Conservation (phyloP, 2,113 vertebrate genomes). For the Forbesichthys papilliferus region DNA sequence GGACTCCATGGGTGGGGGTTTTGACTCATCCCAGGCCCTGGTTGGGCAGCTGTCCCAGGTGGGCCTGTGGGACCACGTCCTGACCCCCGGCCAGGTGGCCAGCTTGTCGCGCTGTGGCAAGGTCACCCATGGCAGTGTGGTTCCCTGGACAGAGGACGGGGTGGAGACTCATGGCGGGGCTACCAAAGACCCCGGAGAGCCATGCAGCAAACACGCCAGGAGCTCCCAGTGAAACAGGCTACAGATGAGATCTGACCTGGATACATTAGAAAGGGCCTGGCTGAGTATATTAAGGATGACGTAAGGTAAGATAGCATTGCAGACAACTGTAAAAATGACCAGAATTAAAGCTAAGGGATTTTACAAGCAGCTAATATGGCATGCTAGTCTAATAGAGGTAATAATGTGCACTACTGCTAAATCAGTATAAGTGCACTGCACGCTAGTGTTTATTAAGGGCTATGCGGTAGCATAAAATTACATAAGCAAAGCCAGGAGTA, state of each 20-base stretch:
- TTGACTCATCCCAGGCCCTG: constrained; percentile 91
- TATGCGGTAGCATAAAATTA: background rate
- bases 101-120: constrained; percentile 87
- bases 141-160: constrained; percentile 85
- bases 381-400: constrained; percentile 3
- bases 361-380: constrained; percentile 15
- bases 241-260: background rate
- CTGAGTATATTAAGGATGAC: background rate
- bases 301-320: background rate
- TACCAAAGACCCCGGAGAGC: constrained; percentile 81
- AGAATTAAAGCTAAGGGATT: constrained; percentile 1
- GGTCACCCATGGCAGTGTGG: constrained; percentile 82
- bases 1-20: constrained; percentile 88
- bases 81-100: constrained; percentile 83
- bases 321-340: background rate
- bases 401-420: background rate
- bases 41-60: constrained; percentile 94
- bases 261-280: background rate
- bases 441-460: constrained; percentile 34
- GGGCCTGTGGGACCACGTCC: constrained; percentile 88
- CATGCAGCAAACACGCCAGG: constrained; percentile 83
- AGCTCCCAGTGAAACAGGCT: constrained; percentile 59
- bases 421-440: constrained; percentile 9
- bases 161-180: constrained; percentile 89
- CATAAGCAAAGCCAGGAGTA: no score